Evolutionary conservation across 2,888 invertebrate species (phyloP).

Genomic region (Phasia obesa): DNA sequence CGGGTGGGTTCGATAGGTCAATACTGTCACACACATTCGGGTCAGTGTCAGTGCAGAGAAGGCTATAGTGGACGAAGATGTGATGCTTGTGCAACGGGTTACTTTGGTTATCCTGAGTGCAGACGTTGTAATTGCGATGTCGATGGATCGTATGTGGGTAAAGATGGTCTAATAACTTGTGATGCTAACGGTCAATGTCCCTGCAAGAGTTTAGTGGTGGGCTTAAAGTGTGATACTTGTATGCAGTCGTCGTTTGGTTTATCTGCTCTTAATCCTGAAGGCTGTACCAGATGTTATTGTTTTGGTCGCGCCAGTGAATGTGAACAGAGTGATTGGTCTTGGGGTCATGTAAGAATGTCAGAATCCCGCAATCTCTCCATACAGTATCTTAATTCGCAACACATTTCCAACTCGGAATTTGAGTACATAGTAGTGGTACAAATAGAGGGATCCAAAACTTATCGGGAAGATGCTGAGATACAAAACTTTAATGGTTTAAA

Average conservation of each 20-base stretch:
- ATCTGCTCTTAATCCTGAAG: slow-evolving; percentile 88
- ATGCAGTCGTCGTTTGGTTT: slow-evolving; percentile 93
- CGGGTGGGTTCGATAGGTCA: slow-evolving; percentile 85
- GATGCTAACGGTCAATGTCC: slow-evolving; percentile 90
- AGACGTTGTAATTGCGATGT: slow-evolving; percentile 91
- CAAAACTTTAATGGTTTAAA: slow-evolving; percentile 85
- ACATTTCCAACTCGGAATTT: slow-evolving; percentile 78
- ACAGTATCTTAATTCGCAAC: slow-evolving; percentile 78
- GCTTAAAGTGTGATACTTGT: slow-evolving; percentile 92
- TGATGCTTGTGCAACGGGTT: slow-evolving; percentile 91
- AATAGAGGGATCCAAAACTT: slow-evolving; percentile 79
- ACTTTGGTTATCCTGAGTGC: slow-evolving; percentile 95
- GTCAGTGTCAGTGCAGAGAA: slow-evolving; percentile 88
- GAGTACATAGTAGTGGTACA: slow-evolving; percentile 82
- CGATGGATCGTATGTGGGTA: slow-evolving; percentile 86
- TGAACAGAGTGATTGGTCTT: slow-evolving; percentile 90
- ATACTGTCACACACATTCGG: slow-evolving; percentile 84
- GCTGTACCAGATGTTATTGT: slow-evolving; percentile 98
- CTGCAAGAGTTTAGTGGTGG: slow-evolving; percentile 95
- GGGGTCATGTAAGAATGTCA: slow-evolving; percentile 89
- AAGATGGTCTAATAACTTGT: slow-evolving; percentile 87
- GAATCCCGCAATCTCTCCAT: slow-evolving; percentile 83
- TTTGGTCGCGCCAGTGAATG: slow-evolving; percentile 93
- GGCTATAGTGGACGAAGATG: slow-evolving; percentile 91
- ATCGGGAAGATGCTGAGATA: slow-evolving; percentile 83